Evolutionary conservation across 2,113 vertebrate genomes (phyloP), one percentile per base, ranked within the genome.

Genomic region (Caranx ignobilis): DNA sequence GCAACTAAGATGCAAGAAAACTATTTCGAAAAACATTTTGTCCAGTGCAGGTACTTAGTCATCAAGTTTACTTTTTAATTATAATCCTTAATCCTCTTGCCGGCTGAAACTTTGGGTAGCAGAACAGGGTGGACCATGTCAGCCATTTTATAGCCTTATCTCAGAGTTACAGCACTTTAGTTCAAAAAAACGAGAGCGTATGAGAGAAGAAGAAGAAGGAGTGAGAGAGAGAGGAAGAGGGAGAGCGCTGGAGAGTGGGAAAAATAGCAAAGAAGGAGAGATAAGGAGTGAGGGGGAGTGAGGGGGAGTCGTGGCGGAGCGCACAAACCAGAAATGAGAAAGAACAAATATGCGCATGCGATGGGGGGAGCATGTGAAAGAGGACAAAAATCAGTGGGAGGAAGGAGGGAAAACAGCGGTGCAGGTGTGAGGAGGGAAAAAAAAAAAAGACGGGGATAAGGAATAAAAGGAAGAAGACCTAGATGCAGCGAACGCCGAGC

Each of bases 51-150:
- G 89, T 90, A 88, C 90, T 92, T 88, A 90, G 89, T 92, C 93
- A 90, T 91, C 91, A 87, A 91, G 75, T 91, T 92, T 87, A 92
- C 92, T 91, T 93, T 92, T 93, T 94, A 93, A 94, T 94, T 94
- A 93, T 69, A 91, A 84, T 79, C 79, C 84, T 75, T 92, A 92
- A 92, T 93, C 93, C 93, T 84, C 87, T 92, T 34, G 88, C 87
- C 81, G 87, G 83, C 81, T 86, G 68, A 71, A 89, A 91, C 79
- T 92, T 87, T 85, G 78, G 77, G 81, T 84, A 86, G 80, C 41
- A 80, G 83, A 88, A 81, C 85, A 87, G 87, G 87, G 74, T 88
- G 85, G 88, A 90, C 91, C 83, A 81, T 91, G 90, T 93, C 93
- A 91, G 92, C 91, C 90, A 86, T 90, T 93, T 92, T 71, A 84